Evolutionary conservation across 2,797 vertebrate species (phyloP).

Genomic region (Hoplostethus atlanticus): DNA sequence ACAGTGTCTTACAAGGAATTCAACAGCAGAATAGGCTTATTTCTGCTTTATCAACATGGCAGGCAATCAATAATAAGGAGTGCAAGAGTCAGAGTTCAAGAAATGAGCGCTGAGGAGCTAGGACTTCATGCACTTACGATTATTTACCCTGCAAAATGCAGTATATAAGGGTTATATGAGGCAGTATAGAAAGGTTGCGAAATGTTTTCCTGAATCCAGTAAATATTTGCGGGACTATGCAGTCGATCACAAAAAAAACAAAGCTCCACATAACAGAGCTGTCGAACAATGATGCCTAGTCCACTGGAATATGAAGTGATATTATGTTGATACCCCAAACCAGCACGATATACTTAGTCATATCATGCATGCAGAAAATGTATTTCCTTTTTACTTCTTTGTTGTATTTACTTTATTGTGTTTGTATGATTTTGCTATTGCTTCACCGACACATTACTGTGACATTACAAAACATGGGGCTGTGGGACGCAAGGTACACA

Average conservation of each 20-base stretch:
- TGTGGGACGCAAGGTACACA: slow-evolving; percentile 64
- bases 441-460: slow-evolving; percentile 70
- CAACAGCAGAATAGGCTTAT: not conserved
- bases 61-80: not conserved
- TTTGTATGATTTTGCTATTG: slow-evolving; percentile 57
- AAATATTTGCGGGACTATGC: not conserved
- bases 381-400: slow-evolving; percentile 46
- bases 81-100: not conserved
- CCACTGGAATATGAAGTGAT: not conserved
- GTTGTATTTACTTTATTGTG: slow-evolving; percentile 51
- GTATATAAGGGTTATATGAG: too few species aligned
- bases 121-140: not conserved
- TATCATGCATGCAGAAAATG: not conserved
- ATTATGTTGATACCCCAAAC: not conserved
- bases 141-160: not conserved
- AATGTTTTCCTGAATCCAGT: not conserved
- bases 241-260: not conserved
- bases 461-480: slow-evolving; percentile 54
- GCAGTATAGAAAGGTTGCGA: not conserved
- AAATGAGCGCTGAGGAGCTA: not conserved
- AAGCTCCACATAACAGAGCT: not conserved
- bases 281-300: not conserved
- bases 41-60: not conserved
- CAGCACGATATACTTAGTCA: not conserved
- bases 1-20: not conserved